Evolutionary conservation across 2,888 invertebrate species (phyloP), one percentile per base, ranked within the genome.

Genomic region (Anoplius nigerrimus): DNA sequence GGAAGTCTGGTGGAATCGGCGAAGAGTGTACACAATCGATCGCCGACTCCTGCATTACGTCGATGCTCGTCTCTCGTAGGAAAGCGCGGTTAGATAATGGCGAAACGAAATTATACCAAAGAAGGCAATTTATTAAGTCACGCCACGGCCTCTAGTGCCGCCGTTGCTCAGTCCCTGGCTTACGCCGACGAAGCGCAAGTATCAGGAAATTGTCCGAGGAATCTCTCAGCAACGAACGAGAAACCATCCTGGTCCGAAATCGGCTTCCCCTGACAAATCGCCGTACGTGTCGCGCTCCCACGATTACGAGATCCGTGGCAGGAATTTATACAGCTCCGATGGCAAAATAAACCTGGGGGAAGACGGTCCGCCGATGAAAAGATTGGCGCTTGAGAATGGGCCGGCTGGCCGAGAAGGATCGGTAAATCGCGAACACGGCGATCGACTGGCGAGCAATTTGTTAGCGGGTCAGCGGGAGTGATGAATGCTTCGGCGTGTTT

Each of bases 1-100:
- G 75, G 67, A 78, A 78, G 74, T 75, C 48, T 11, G 61, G 62
- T 72, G 72, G 68, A 71, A 74, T 66, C 72, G 5, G 48, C 16
- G 13, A 18, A 2, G 16, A 48, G 48, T 48, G 48, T 53, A 60
- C 51, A 43, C 52, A 52, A 62, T 62, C 68, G 48, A 67, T 71
- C 62, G 61, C 51, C 66, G 53, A 70, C 58, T 66, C 71, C 60
- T 76, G 64, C 51, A 52, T 69, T 70, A 66, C 71, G 58, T 66
- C 65, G 59, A 57, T 34, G 69, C 56, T 58, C 71, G 73, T 70
- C 70, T 69, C 54, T 45, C 53, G 24, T 43, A 53, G 55, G 42
- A 54, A 46, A 58, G 63, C 54, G 22, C 51, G 62, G 58, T 67
- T 60, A 54, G 59, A 64, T 62, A 66, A 70, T 68, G 61, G 20